These are phyloP conservation scores for Cossypha heuglini DNA, from an alignment of 2,797 vertebrate genomes.

Conservation along the genomic window DNA sequence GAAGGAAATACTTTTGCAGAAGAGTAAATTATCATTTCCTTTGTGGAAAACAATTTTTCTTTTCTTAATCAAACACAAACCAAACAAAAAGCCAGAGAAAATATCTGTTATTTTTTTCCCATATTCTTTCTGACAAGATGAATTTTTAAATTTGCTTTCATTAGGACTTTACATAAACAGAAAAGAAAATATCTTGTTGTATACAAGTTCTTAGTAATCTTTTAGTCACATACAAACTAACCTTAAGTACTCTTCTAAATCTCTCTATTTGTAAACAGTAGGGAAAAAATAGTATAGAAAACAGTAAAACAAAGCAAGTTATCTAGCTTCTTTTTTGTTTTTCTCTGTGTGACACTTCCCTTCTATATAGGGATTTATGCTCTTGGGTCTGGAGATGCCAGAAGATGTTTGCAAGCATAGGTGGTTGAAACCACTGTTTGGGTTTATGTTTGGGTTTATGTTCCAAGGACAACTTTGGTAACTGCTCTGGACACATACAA, in stretches of 20 bases:
- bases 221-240: not conserved
- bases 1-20: not conserved
- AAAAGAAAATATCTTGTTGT: not conserved
- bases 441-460: not conserved
- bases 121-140: not conserved
- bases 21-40: not conserved
- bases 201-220: not conserved
- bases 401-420: not conserved
- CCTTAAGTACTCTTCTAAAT: not conserved
- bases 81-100: not conserved
- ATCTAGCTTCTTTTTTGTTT: not conserved
- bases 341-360: not conserved
- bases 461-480: not conserved
- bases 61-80: not conserved
- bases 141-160: not conserved
- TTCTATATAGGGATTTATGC: rapidly evolving
- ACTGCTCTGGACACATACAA: not conserved
- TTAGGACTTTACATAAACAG: not conserved
- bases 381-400: not conserved
- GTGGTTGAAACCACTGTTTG: not conserved
- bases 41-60: not conserved
- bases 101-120: not conserved
- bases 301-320: not conserved
- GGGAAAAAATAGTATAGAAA: not conserved
- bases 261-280: not conserved